Conservation (phyloP, 1,140 invertebrate genomes). For the Bombus pyrosoma region DNA sequence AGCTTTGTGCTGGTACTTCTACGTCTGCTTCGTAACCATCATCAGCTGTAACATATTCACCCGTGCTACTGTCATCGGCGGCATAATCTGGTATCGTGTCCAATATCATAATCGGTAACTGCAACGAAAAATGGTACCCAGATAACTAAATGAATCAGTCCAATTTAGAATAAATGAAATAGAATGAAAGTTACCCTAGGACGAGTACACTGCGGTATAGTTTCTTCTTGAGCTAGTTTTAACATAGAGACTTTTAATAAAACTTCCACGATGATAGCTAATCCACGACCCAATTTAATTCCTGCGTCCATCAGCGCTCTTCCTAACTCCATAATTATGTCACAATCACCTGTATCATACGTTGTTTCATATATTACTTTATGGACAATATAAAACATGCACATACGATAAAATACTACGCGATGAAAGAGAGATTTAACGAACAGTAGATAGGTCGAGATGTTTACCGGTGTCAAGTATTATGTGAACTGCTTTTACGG, state of each 20-base stretch:
- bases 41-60: conserved; percentile 83
- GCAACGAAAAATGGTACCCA: conserved; percentile 23
- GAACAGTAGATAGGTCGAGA: conserved; percentile 13
- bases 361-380: conserved; percentile 15
- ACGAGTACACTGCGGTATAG: conserved; percentile 73
- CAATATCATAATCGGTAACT: conserved; percentile 77
- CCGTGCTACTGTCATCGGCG: conserved; percentile 82
- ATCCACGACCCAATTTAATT: conserved; percentile 75
- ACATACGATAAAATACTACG: conserved; percentile 5
- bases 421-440: not conserved
- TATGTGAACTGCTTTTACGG: conserved; percentile 68
- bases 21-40: conserved; percentile 86
- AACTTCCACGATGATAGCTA: conserved; percentile 75
- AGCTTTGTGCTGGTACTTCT: conserved; percentile 77
- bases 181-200: conserved; percentile 71
- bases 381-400: not conserved
- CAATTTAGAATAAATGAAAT: not conserved
- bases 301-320: conserved; percentile 69
- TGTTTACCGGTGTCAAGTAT: conserved; percentile 45
- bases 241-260: conserved; percentile 78
- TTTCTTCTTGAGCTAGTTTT: conserved; percentile 75
- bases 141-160: not conserved
- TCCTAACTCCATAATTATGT: conserved; percentile 73
- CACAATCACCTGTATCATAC: conserved; percentile 68
- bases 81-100: conserved; percentile 81